A percentile compares a stretch with the other conserved stretches of the same genome.
phyloP scores from a whole-genome alignment of 2,888 invertebrate species.

The Ennomos erosarius region DNA sequence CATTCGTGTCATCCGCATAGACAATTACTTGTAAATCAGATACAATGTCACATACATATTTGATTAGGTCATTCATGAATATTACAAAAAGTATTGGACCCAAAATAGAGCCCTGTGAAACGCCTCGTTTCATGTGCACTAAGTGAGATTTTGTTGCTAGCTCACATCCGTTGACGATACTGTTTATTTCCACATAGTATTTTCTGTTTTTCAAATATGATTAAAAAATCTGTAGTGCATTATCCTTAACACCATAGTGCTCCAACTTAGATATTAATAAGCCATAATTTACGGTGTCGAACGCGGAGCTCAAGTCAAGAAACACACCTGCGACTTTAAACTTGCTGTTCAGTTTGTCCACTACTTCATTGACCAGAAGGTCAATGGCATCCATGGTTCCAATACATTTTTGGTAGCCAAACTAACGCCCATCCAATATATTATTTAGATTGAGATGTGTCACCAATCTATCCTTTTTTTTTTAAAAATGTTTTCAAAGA shows the following conservation, averaged over 20 bases:
- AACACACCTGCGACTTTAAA: too few relatives aligned
- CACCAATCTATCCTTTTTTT: too few relatives aligned
- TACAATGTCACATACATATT: background rate
- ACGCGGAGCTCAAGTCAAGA: too few relatives aligned
- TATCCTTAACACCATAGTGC: background rate
- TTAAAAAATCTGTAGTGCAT: background rate
- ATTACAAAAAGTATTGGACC: background rate
- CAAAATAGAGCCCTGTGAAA: background rate
- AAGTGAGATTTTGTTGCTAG: background rate
- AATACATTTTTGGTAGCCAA: conserved; percentile 1
- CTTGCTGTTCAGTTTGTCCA: background rate
- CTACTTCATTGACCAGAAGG: background rate
- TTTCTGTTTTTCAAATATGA: background rate
- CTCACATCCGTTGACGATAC: background rate
- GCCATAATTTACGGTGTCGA: background rate
- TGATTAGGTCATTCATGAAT: background rate
- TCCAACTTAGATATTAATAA: background rate
- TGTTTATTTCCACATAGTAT: background rate
- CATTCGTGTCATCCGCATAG: background rate
- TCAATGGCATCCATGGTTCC: conserved; percentile 2
- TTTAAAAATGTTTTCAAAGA: too few relatives aligned
- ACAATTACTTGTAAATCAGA: background rate
- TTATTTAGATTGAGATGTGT: too few relatives aligned
- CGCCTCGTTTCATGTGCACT: background rate
- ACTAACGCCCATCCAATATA: too few relatives aligned